Percentiles rank a stretch among this genome's conserved stretches.
Conservation (phyloP, 2,888 invertebrate species). For the Cephus sareptanus region DNA sequence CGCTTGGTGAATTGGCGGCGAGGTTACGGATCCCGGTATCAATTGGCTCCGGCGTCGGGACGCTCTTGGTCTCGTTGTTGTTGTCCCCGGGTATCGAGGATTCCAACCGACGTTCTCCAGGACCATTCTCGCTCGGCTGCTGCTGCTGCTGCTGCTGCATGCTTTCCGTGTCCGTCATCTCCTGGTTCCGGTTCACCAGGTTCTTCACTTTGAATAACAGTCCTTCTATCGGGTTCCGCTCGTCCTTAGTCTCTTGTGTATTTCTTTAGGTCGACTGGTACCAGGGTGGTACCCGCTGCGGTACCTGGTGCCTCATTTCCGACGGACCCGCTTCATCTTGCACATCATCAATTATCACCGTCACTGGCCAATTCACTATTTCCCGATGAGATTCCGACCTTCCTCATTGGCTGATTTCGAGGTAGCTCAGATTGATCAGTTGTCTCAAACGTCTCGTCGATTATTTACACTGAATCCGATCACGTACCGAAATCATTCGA, state of each 20-base stretch:
- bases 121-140: slow-evolving; percentile 26
- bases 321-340: not conserved
- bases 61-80: slow-evolving; percentile 37
- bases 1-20: not conserved
- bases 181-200: not conserved
- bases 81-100: slow-evolving; percentile 31
- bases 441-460: not conserved
- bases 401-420: not conserved
- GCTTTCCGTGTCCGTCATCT: slow-evolving; percentile 16
- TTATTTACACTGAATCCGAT: not conserved
- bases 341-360: not conserved
- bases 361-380: not conserved
- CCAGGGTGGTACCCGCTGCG: not conserved
- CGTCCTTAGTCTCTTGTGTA: not conserved
- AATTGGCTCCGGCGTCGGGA: not conserved
- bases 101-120: slow-evolving; percentile 1
- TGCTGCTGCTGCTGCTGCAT: slow-evolving; percentile 20
- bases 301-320: not conserved
- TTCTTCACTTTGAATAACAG: not conserved
- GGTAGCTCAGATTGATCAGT: not conserved
- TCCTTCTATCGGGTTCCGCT: not conserved
- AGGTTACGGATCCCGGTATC: not conserved
- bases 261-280: not conserved
- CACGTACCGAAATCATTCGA: not conserved
- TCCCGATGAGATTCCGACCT: not conserved